These are phyloP conservation scores for Palythoa heliodiscus DNA, from an alignment of 92 coral and sea anemone genomes.

Conservation along the genomic window DNA sequence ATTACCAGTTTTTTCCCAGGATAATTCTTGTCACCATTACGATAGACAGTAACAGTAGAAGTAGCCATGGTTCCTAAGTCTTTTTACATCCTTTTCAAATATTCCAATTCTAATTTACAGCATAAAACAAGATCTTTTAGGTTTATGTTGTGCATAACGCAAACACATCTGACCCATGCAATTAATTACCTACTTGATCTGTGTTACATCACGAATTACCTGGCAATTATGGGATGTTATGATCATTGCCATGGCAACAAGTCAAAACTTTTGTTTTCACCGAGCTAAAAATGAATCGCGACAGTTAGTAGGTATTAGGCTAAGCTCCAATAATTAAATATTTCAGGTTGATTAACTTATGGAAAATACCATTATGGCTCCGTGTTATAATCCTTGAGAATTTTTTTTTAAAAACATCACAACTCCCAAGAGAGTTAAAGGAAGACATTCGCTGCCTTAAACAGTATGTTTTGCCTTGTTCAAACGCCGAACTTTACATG, in stretches of 20 bases:
- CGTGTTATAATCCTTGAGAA: no score
- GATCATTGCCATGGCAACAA: conserved; percentile 29
- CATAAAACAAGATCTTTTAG: neutral
- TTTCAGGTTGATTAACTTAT: no score
- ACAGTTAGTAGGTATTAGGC: no score
- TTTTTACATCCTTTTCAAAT: conserved; percentile 3
- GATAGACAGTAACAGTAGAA: conserved; percentile 35
- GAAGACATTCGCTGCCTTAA: no score
- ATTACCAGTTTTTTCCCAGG: conserved; percentile 37
- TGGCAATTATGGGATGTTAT: conserved; percentile 33
- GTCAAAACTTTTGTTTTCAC: neutral
- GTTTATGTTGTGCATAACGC: neutral
- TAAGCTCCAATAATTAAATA: no score
- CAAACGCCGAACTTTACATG: no score
- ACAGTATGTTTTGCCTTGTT: no score
- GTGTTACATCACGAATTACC: conserved; percentile 39
- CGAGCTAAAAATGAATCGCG: no score
- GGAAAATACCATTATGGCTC: no score
- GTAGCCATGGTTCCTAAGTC: conserved; percentile 25
- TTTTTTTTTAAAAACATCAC: no score
- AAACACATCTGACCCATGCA: neutral
- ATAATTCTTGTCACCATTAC: conserved; percentile 39
- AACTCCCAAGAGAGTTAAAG: no score
- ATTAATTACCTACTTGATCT: neutral
- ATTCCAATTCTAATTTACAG: neutral